A percentile compares a stretch with the other conserved stretches of the same genome.
phyloP scores from a whole-genome alignment of 2,113 vertebrate species.

The Saimiri boliviensis region DNA sequence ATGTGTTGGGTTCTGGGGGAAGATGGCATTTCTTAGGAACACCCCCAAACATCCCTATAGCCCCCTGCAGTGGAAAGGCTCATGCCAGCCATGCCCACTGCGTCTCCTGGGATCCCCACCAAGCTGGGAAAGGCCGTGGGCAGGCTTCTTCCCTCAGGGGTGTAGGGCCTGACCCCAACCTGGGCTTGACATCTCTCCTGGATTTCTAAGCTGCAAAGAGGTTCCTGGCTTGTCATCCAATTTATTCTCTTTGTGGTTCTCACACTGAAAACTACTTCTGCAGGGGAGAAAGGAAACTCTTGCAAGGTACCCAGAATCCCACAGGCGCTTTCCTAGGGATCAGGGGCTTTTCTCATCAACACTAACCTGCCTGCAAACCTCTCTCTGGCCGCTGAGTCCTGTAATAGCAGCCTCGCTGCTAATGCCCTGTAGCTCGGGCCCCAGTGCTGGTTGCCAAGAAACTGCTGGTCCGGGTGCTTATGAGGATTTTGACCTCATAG shows the following conservation, averaged over 20 bases:
- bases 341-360: slow-evolving; percentile 76
- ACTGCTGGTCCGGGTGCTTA: slow-evolving; percentile 69
- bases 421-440: slow-evolving; percentile 51
- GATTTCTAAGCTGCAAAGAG: slow-evolving; percentile 67
- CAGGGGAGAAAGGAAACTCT: slow-evolving; percentile 64
- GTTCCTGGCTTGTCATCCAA: slow-evolving; percentile 63
- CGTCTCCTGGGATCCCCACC: not conserved
- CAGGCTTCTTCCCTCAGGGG: not conserved
- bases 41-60: not conserved
- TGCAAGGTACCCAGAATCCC: slow-evolving; percentile 66
- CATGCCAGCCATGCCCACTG: not conserved
- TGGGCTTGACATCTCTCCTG: slow-evolving; percentile 35
- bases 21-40: not conserved
- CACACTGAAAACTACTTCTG: slow-evolving; percentile 69
- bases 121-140: not conserved
- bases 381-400: slow-evolving; percentile 57
- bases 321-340: slow-evolving; percentile 52
- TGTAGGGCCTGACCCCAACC: slow-evolving; percentile 24
- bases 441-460: slow-evolving; percentile 73
- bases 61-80: not conserved
- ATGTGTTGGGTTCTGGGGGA: not conserved
- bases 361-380: slow-evolving; percentile 70
- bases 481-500: slow-evolving; percentile 69
- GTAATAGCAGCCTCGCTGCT: slow-evolving; percentile 25
- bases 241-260: slow-evolving; percentile 65